Evolutionary conservation across 2,888 invertebrate genomes (phyloP).

Genomic region (Syritta pipiens): DNA sequence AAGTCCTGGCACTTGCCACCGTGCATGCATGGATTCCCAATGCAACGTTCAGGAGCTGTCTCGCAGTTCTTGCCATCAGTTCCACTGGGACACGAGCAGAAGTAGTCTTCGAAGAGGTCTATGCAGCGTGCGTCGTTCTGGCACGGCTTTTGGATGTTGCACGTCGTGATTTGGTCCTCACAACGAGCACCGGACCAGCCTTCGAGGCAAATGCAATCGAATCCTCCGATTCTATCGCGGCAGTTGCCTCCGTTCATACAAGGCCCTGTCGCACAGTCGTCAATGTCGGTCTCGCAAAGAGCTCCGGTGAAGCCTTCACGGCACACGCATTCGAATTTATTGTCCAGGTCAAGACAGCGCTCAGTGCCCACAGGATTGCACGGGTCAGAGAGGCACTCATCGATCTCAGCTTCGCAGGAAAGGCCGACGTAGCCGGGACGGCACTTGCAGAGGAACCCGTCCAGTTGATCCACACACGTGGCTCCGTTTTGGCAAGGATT

Average conservation of each 20-base stretch:
- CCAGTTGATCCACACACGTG: slow-evolving; percentile 91
- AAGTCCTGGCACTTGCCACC: slow-evolving; percentile 97
- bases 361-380: slow-evolving; percentile 95
- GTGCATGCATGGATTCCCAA: slow-evolving; percentile 91
- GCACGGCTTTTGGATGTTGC: slow-evolving; percentile 89
- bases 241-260: slow-evolving; percentile 95
- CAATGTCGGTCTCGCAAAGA: slow-evolving; percentile 90
- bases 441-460: slow-evolving; percentile 95
- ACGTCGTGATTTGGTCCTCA: slow-evolving; percentile 92
- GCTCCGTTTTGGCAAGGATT: slow-evolving; percentile 96
- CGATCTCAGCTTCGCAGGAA: slow-evolving; percentile 96
- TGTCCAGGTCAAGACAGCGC: slow-evolving; percentile 92
- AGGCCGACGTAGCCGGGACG: slow-evolving; percentile 94
- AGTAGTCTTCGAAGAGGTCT: slow-evolving; percentile 88
- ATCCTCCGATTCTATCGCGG: slow-evolving; percentile 90
- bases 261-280: slow-evolving; percentile 91
- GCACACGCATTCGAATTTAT: slow-evolving; percentile 92
- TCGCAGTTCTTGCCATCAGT: slow-evolving; percentile 98
- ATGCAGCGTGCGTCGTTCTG: slow-evolving; percentile 96
- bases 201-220: slow-evolving; percentile 88
- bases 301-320: slow-evolving; percentile 92
- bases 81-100: slow-evolving; percentile 89
- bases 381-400: slow-evolving; percentile 94
- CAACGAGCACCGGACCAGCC: slow-evolving; percentile 94
- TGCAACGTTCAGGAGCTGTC: slow-evolving; percentile 92